phyloP scores from a whole-genome alignment of 2,113 vertebrate genomes.

The Acanthisitta chloris region DNA sequence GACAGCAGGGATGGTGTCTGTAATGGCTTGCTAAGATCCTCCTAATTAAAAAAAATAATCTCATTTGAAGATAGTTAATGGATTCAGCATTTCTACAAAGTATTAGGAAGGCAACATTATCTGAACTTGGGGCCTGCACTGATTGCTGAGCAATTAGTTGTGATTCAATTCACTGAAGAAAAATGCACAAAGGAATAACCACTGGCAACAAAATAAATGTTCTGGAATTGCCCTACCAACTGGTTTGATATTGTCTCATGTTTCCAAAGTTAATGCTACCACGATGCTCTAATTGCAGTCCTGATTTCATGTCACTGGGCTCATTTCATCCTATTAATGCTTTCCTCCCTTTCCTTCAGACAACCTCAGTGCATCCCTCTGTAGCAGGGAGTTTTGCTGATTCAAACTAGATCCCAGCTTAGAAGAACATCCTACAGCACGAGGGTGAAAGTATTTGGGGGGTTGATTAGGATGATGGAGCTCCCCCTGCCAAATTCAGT shows the following conservation, averaged over 20 bases:
- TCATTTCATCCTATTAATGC: background rate
- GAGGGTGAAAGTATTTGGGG: background rate
- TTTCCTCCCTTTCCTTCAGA: background rate
- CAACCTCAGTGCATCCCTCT: background rate
- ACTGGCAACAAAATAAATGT: constrained; percentile 54
- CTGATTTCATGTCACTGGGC: background rate
- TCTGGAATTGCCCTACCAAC: constrained; percentile 53
- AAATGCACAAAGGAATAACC: constrained; percentile 68
- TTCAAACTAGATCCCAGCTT: background rate
- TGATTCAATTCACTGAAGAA: constrained; percentile 72
- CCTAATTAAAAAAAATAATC: constrained; percentile 69
- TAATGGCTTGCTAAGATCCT: constrained; percentile 71
- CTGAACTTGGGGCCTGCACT: constrained; percentile 64
- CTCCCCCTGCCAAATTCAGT: background rate
- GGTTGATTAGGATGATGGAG: background rate
- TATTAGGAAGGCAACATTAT: constrained; percentile 64
- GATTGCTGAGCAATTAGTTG: constrained; percentile 76
- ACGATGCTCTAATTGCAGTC: background rate
- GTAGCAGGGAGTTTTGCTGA: background rate
- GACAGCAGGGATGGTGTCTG: constrained; percentile 42
- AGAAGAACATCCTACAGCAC: background rate
- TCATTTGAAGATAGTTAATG: constrained; percentile 74
- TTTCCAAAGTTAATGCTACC: constrained; percentile 19
- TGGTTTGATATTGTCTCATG: constrained; percentile 18
- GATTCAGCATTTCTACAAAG: constrained; percentile 67